Conservation (phyloP, 2,113 vertebrate species). For the Oncorhynchus nerka region DNA sequence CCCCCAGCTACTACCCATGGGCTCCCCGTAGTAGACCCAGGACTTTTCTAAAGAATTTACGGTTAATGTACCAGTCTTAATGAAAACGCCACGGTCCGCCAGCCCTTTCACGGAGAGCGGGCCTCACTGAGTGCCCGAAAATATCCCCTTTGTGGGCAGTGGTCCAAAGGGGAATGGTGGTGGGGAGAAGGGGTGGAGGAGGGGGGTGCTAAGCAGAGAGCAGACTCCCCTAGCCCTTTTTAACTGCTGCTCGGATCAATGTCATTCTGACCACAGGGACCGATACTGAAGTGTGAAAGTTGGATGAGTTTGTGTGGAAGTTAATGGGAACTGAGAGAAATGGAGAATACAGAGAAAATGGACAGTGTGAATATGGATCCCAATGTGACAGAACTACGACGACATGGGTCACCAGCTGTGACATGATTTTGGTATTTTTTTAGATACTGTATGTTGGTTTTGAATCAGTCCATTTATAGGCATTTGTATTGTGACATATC, state of each 20-base stretch:
- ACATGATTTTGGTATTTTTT: too few relatives aligned
- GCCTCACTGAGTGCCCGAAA: constrained; percentile 35
- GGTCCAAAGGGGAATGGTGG: background rate
- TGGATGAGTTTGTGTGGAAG: background rate
- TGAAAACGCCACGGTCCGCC: constrained; percentile 63
- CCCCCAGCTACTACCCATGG: constrained; percentile 52
- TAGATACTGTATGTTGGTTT: too few relatives aligned
- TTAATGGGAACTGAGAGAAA: background rate
- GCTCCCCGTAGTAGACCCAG: constrained; percentile 52
- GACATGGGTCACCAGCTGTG: too few relatives aligned
- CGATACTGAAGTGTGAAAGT: background rate
- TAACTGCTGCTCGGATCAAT: constrained; percentile 55
- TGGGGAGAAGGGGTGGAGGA: constrained; percentile 1
- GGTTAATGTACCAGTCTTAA: constrained; percentile 77
- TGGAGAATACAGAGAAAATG: background rate
- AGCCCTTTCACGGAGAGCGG: constrained; percentile 11
- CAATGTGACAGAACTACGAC: too few relatives aligned
- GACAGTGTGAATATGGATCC: background rate
- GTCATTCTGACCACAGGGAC: constrained; percentile 51
- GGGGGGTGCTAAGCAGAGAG: constrained; percentile 11
- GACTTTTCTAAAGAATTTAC: constrained; percentile 62
- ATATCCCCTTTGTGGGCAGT: constrained; percentile 6
- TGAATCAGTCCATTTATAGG: too few relatives aligned
- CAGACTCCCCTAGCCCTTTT: constrained; percentile 12
- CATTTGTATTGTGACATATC: too few relatives aligned